Conservation (phyloP, 2,797 vertebrate genomes). For the Brachyalestes nurse region DNA sequence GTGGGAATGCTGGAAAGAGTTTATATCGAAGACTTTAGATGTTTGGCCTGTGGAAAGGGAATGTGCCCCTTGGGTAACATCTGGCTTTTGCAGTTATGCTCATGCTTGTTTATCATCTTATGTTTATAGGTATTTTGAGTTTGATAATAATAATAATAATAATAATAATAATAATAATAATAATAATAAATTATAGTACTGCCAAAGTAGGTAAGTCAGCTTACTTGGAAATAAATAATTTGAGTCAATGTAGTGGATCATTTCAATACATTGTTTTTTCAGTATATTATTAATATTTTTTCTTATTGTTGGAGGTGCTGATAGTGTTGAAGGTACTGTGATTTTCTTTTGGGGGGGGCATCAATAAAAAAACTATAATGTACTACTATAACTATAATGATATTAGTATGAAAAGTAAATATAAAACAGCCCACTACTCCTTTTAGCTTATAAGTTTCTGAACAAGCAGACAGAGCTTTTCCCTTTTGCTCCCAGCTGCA, state of each 20-base stretch:
- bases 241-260: neutral
- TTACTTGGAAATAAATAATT: neutral
- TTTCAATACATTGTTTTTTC: neutral
- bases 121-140: neutral
- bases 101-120: neutral
- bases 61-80: neutral
- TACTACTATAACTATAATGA: too few species aligned
- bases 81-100: conserved; percentile 7
- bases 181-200: too few species aligned
- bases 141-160: neutral
- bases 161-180: neutral
- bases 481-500: neutral
- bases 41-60: neutral
- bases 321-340: too few species aligned
- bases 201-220: neutral
- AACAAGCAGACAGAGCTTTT: neutral
- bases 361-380: too few species aligned
- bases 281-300: neutral
- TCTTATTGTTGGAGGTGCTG: too few species aligned
- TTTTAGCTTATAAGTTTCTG: neutral
- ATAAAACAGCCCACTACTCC: too few species aligned
- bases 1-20: conserved; percentile 9
- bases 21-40: neutral
- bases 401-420: too few species aligned
- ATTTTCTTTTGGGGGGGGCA: too few species aligned